phyloP scores from a whole-genome alignment of 92 coral and sea anemone genomes.

The Porites rus region DNA sequence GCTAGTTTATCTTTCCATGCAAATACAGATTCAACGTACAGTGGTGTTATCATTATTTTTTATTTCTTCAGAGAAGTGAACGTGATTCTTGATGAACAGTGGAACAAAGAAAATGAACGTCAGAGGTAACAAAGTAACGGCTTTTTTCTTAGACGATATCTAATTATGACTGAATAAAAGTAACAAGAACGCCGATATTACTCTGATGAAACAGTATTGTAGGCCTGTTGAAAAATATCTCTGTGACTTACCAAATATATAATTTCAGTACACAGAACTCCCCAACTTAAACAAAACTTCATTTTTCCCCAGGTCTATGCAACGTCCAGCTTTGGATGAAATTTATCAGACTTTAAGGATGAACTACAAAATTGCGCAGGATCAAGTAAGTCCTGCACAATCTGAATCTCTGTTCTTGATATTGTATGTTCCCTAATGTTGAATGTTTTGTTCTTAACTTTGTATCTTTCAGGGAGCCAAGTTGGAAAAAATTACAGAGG shows the following conservation, averaged over 20 bases:
- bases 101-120: constrained; percentile 89
- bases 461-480: constrained; percentile 46
- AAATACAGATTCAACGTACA: too few relatives aligned
- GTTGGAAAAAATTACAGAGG: constrained; percentile 68
- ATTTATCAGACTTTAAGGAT: constrained; percentile 76
- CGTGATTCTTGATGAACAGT: constrained; percentile 87
- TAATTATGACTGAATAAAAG: too few relatives aligned
- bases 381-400: constrained; percentile 66
- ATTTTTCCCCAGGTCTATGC: constrained; percentile 55
- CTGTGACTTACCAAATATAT: too few relatives aligned
- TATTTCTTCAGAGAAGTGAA: constrained; percentile 75
- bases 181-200: too few relatives aligned
- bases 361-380: constrained; percentile 68
- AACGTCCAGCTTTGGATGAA: constrained; percentile 76
- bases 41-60: too few relatives aligned
- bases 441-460: background rate
- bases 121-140: constrained; percentile 41
- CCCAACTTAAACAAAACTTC: background rate
- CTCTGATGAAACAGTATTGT: too few relatives aligned
- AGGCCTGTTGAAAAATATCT: too few relatives aligned
- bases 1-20: too few relatives aligned
- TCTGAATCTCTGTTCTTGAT: background rate
- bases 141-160: too few relatives aligned
- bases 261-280: background rate
- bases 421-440: background rate